Base-by-base conservation (phyloP, 1,140 invertebrate genomes). In the Cotesia typhae region DNA sequence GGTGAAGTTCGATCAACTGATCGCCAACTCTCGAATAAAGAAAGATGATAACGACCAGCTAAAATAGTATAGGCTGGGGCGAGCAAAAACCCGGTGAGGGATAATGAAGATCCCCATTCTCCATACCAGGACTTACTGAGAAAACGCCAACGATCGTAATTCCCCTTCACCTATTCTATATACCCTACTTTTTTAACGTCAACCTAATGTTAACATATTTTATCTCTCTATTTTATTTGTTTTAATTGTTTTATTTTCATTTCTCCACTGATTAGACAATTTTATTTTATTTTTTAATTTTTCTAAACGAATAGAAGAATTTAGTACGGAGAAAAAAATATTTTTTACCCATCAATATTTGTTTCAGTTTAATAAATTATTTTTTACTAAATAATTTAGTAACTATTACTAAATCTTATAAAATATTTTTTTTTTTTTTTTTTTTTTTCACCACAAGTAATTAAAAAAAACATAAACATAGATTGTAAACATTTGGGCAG, bases 1-100 rank as follows among this genome's bases (percentile, higher is more conserved):
- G 41, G 41, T 47, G 6, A 28, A 10, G 36, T 66, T 74, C 65
- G 63, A 71, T 74, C 72, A 68, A 70, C 67, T 20, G 65, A 68
- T 64, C 69, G 69, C 52, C 65, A 38, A 36, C 55, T 64, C 69
- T 60, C 38, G 72, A 72, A 76, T 74, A 74, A 76, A 74, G 68
- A 76, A 70, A 60, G 69, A 71, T 73, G 72, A 74, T 76, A 76
- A 74, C 75, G 75, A 76, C 70, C 68, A 38, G 41, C 41, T 47
- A n/a, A 38, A 52, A n/a, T 67, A 14, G 75, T 74, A 63, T 36
- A 65, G 70, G 57, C 60, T 52, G 72, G 55, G 64, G 64, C 20
- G 70, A 52, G 52, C 57, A 55, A 35, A 64, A 47, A 47, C 6
- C 6, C 10, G 41, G n/a, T 7, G 53, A 64, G 47, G 69, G 60